Conservation (phyloP, 1,140 invertebrate genomes). For the Wasmannia auropunctata region DNA sequence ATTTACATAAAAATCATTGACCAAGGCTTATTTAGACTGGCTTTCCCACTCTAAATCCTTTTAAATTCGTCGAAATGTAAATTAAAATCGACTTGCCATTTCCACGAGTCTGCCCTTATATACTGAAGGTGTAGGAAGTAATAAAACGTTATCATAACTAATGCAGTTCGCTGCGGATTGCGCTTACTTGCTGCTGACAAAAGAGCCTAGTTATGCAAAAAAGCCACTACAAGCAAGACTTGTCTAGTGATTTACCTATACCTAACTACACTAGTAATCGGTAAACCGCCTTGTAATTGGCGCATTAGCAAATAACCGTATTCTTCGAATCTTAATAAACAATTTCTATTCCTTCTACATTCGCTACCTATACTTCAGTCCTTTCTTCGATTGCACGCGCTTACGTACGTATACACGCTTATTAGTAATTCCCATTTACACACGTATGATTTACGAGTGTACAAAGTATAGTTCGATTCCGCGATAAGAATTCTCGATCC, state of each 20-base stretch:
- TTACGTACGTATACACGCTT: not conserved
- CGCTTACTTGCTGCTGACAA: not conserved
- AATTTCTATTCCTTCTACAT: not conserved
- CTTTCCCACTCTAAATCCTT: not conserved
- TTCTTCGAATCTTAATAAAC: not conserved
- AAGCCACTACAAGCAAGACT: not conserved
- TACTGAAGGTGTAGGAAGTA: not conserved
- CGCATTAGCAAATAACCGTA: not conserved
- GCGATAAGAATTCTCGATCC: not conserved
- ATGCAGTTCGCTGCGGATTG: not conserved
- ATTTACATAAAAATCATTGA: not conserved
- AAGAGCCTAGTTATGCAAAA: slow-evolving; percentile 2
- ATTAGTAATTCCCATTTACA: slow-evolving; percentile 11
- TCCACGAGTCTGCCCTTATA: not conserved
- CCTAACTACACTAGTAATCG: slow-evolving; percentile 1
- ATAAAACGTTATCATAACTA: slow-evolving; percentile 1
- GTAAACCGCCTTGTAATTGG: slow-evolving; percentile 15
- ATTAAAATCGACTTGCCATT: not conserved
- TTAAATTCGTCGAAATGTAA: not conserved
- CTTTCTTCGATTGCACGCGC: not conserved
- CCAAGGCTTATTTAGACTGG: not conserved
- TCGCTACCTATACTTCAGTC: not conserved
- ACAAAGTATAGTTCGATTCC: not conserved
- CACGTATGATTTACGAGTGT: slow-evolving; percentile 6
- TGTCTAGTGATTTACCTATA: not conserved